A percentile compares a stretch with the other conserved stretches of the same genome.
Evolutionary conservation across 2,888 invertebrate genomes (phyloP).

Genomic region (Glaucopsyche alexis): DNA sequence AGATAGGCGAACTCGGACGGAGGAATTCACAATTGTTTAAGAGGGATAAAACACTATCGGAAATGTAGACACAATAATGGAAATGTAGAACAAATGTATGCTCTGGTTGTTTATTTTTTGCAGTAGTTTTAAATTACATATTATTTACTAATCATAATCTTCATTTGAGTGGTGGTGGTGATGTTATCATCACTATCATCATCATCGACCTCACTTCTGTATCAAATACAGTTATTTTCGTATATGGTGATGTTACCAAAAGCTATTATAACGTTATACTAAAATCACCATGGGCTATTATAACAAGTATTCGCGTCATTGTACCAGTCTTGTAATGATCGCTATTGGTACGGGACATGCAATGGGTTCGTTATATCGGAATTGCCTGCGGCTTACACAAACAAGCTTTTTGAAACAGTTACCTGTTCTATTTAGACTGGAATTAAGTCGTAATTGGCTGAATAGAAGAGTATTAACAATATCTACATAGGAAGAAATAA

Average conservation of each 20-base stretch:
- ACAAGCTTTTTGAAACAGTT: constrained; percentile 56
- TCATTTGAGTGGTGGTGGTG: no score
- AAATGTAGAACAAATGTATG: background rate
- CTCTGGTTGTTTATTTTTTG: background rate
- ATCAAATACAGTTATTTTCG: background rate
- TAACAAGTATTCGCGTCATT: constrained; percentile 39
- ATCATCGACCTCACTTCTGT: background rate
- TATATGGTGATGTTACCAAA: background rate
- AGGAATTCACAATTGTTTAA: constrained; percentile 20
- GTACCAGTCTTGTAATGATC: constrained; percentile 39
- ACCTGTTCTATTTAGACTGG: constrained; percentile 28
- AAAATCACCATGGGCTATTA: constrained; percentile 35
- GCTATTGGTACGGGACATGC: constrained; percentile 49
- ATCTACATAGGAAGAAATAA: no score
- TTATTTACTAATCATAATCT: no score
- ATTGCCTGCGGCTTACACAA: constrained; percentile 56
- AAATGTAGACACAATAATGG: background rate
- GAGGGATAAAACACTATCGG: background rate
- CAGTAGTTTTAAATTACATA: background rate
- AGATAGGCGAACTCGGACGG: background rate
- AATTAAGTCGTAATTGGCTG: constrained; percentile 9
- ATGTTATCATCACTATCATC: background rate
- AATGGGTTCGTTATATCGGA: constrained; percentile 55
- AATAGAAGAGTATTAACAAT: background rate
- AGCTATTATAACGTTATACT: constrained; percentile 36